These are phyloP conservation scores for Columba guinea DNA, from an alignment of 2,797 vertebrate genomes.

Conservation along the genomic window DNA sequence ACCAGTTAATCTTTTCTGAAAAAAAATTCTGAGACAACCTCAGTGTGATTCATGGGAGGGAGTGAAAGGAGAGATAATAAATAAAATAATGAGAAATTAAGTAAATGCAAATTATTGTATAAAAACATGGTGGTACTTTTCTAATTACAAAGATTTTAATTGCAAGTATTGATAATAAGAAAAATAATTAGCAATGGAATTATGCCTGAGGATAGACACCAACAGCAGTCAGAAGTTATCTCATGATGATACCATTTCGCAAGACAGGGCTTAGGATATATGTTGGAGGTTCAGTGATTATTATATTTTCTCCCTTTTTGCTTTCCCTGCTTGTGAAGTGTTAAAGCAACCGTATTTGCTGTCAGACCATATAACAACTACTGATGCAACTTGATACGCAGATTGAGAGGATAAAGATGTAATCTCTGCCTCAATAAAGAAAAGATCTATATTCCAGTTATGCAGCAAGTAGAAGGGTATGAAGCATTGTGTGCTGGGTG, in stretches of 20 bases:
- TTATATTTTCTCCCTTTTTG: neutral
- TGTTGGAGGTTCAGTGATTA: neutral
- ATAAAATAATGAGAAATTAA: conserved; percentile 64
- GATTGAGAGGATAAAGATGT: conserved; percentile 19
- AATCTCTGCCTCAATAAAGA: neutral
- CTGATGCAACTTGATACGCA: neutral
- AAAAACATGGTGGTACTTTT: neutral
- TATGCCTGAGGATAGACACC: conserved; percentile 56
- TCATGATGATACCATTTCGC: neutral
- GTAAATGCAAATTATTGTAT: conserved; percentile 53
- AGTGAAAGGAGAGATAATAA: conserved; percentile 39
- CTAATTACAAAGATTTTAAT: conserved; percentile 62
- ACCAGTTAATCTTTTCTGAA: neutral
- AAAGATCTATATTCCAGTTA: neutral
- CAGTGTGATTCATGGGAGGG: conserved; percentile 17
- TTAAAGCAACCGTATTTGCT: neutral
- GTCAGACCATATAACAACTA: neutral
- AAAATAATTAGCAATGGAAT: conserved; percentile 56
- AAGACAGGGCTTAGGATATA: neutral
- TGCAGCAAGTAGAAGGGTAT: neutral
- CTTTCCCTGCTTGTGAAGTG: neutral
- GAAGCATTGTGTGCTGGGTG: neutral
- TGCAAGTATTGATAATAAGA: conserved; percentile 53
- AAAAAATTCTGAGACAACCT: neutral
- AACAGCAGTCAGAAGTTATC: neutral